Conservation (phyloP, 2,113 vertebrate species). For the Charadrius vociferus region DNA sequence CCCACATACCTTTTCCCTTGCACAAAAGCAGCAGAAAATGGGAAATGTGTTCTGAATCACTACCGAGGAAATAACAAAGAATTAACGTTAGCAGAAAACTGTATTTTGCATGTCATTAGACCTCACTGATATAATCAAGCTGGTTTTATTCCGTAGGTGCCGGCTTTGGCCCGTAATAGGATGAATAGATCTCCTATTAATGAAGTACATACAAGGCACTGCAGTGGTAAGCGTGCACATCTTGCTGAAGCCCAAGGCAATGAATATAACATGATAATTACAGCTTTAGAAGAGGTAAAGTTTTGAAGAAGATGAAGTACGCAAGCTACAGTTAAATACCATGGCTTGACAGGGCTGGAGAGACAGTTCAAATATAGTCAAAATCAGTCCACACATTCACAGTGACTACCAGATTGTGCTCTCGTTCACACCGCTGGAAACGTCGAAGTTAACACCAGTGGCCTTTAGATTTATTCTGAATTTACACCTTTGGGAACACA, state of each 20-base stretch:
- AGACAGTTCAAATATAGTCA: background rate
- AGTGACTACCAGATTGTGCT: background rate
- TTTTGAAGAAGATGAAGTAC: background rate
- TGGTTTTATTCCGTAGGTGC: background rate
- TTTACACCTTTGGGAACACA: background rate
- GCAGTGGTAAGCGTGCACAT: background rate
- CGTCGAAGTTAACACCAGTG: background rate
- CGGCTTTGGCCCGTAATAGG: background rate
- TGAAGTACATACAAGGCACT: background rate
- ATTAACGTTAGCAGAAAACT: background rate
- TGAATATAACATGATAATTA: background rate
- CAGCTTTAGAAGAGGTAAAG: background rate
- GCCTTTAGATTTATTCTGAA: background rate
- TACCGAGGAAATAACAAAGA: background rate
- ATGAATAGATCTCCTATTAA: background rate
- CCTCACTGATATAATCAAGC: background rate
- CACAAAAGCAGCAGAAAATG: background rate
- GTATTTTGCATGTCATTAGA: background rate
- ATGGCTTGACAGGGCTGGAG: background rate
- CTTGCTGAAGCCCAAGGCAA: background rate
- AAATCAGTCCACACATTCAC: background rate
- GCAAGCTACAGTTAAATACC: background rate
- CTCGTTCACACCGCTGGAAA: background rate
- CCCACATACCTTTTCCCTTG: background rate
- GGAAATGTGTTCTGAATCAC: background rate